phyloP scores from a whole-genome alignment of 2,113 vertebrate species.

The Sander lucioperca region DNA sequence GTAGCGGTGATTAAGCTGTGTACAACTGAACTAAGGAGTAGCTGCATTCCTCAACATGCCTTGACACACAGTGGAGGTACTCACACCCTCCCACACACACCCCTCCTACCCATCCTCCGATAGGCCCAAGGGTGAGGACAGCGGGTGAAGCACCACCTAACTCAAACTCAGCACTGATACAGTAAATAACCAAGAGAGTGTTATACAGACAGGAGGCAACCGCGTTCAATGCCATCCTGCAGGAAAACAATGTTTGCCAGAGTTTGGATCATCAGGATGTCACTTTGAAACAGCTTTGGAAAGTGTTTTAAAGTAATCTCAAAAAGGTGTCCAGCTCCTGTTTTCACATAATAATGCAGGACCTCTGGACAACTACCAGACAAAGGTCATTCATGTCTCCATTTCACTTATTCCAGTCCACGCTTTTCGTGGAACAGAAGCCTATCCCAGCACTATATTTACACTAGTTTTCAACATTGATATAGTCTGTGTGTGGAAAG shows the following conservation, averaged over 20 bases:
- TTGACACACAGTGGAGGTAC: conserved; percentile 54
- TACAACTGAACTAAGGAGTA: background rate
- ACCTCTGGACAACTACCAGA: background rate
- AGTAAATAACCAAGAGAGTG: conserved; percentile 10
- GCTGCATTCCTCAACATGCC: conserved; percentile 74
- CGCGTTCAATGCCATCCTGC: background rate
- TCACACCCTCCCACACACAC: background rate
- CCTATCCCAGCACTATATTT: background rate
- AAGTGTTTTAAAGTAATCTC: background rate
- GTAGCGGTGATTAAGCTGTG: background rate
- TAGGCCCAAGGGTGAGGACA: conserved; percentile 42
- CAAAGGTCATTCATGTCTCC: background rate
- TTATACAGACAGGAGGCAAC: background rate
- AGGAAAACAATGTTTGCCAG: conserved; percentile 6
- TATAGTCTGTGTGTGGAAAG: background rate
- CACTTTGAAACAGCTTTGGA: background rate
- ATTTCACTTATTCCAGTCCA: background rate
- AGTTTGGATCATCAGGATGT: background rate
- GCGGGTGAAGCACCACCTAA: conserved; percentile 30
- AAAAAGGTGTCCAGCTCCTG: background rate
- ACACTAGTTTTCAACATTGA: background rate
- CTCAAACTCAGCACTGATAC: background rate
- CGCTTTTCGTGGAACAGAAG: background rate
- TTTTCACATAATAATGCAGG: background rate
- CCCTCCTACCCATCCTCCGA: conserved; percentile 9